These are phyloP conservation scores for Glyphotaelius pellucidus DNA, from an alignment of 2,888 invertebrate genomes.

Conservation along the genomic window DNA sequence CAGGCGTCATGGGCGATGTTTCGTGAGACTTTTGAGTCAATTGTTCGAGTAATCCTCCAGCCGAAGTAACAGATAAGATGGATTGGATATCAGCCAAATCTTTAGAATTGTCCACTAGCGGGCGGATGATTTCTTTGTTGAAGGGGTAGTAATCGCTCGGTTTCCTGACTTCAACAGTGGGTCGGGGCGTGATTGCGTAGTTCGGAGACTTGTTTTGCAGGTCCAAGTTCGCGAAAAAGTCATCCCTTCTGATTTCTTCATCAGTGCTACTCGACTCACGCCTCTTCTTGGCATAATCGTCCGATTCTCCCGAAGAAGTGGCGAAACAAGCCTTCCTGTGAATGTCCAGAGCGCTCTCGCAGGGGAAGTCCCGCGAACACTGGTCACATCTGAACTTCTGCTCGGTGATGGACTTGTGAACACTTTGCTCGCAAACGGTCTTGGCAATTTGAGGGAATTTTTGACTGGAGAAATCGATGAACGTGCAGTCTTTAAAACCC, in stretches of 20 bases:
- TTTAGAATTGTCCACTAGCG: slow-evolving; percentile 79
- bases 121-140: slow-evolving; percentile 71
- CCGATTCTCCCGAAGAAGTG: slow-evolving; percentile 70
- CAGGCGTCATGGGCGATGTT: slow-evolving; percentile 75
- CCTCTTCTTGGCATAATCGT: slow-evolving; percentile 66
- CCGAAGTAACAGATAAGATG: slow-evolving; percentile 87
- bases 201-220: slow-evolving; percentile 83
- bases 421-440: slow-evolving; percentile 83
- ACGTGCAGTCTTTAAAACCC: slow-evolving; percentile 84
- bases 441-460: slow-evolving; percentile 89
- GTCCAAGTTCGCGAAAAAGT: slow-evolving; percentile 89
- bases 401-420: slow-evolving; percentile 79
- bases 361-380: slow-evolving; percentile 85
- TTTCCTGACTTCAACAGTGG: slow-evolving; percentile 74
- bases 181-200: slow-evolving; percentile 72
- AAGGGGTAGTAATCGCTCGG: slow-evolving; percentile 71
- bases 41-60: slow-evolving; percentile 82
- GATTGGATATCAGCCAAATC: slow-evolving; percentile 93
- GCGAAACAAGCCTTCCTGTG: slow-evolving; percentile 78
- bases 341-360: slow-evolving; percentile 81
- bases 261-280: slow-evolving; percentile 71
- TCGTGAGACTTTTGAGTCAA: slow-evolving; percentile 76
- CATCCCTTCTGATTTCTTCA: slow-evolving; percentile 82
- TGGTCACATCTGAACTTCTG: slow-evolving; percentile 84
- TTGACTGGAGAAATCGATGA: slow-evolving; percentile 87